Evolutionary conservation across 2,113 vertebrate species (phyloP).

Genomic region (Lophura nycthemera): DNA sequence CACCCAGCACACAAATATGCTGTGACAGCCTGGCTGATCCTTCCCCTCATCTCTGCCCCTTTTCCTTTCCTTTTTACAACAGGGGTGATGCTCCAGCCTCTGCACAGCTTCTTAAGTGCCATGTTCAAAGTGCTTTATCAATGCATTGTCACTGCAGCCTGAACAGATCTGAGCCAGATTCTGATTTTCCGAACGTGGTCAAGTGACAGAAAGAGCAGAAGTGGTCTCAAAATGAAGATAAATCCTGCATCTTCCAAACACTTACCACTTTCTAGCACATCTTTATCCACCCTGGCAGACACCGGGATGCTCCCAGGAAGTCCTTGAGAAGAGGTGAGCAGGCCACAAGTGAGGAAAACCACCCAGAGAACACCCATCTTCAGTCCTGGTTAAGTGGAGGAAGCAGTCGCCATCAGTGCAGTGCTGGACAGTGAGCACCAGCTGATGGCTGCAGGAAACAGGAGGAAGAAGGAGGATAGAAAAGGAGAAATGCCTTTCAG

Average conservation of each 20-base stretch:
- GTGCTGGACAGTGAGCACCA: not conserved
- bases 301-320: not conserved
- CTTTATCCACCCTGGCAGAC: not conserved
- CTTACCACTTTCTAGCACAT: constrained; percentile 65
- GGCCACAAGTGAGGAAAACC: constrained; percentile 60
- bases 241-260: not conserved
- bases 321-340: constrained; percentile 50
- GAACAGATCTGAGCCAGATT: not conserved
- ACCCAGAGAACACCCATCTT: constrained; percentile 16
- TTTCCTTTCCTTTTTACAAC: accelerated
- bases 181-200: not conserved
- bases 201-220: not conserved
- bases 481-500: not conserved
- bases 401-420: not conserved
- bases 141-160: not conserved
- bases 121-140: not conserved
- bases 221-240: not conserved
- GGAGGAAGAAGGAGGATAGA: not conserved
- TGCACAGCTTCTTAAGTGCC: not conserved
- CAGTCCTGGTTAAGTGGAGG: not conserved
- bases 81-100: not conserved
- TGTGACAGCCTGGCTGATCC: not conserved
- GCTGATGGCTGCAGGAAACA: not conserved
- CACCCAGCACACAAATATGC: not conserved
- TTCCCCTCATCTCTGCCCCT: not conserved